Conservation (phyloP, 2,113 vertebrate genomes). For the Cebidichthys violaceus region DNA sequence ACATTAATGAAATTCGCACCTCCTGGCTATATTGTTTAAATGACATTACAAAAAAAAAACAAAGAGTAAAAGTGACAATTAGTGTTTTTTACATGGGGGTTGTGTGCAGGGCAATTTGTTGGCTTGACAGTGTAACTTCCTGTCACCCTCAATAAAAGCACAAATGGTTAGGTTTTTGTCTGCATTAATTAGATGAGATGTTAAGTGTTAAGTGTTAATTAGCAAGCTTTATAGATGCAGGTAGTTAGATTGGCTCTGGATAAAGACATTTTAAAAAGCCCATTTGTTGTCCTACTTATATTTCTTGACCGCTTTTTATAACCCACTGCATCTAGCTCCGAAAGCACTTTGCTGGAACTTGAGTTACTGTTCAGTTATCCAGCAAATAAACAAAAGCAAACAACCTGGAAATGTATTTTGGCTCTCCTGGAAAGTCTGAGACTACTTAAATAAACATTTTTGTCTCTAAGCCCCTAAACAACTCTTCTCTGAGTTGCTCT, state of each 20-base stretch:
- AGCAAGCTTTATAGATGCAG: not conserved
- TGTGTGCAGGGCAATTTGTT: not conserved
- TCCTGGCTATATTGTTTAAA: not conserved
- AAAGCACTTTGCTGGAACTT: not conserved
- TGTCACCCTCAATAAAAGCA: not conserved
- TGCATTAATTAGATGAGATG: not conserved
- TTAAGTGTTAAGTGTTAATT: not conserved
- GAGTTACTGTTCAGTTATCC: conserved; percentile 28
- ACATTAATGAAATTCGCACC: not conserved
- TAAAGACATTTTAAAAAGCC: not conserved
- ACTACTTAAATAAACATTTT: conserved; percentile 58
- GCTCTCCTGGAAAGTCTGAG: conserved; percentile 34
- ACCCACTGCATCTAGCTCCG: not conserved
- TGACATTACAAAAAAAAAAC: not conserved
- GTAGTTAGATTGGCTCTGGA: not conserved
- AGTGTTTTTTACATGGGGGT: not conserved
- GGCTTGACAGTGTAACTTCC: not conserved
- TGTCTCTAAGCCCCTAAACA: conserved; percentile 53
- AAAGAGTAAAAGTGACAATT: not conserved
- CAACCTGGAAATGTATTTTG: conserved; percentile 44
- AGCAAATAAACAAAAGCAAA: conserved; percentile 51
- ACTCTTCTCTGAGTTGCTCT: conserved; percentile 37
- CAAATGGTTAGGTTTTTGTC: not conserved
- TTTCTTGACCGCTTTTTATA: not conserved
- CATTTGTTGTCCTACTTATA: not conserved